Conservation (phyloP, 30 jellyfish, hydroid and myxozoan genomes). For the Hydra vulgaris region DNA sequence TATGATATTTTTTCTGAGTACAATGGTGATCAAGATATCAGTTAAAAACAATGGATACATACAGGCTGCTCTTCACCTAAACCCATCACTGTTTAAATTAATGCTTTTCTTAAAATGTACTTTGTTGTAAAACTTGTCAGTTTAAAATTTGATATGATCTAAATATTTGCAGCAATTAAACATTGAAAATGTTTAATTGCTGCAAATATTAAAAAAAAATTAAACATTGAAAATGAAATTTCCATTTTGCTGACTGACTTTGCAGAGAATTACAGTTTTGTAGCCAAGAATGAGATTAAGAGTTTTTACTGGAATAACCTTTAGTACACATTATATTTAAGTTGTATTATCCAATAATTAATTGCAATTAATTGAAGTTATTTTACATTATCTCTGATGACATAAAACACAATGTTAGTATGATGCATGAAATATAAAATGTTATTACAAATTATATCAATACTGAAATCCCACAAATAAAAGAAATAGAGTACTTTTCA, state of each 20-base stretch:
- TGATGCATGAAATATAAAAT: neutral
- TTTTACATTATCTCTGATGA: neutral
- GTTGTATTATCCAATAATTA: neutral
- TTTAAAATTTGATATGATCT: too few species aligned
- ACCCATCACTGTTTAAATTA: too few species aligned
- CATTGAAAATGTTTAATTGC: too few species aligned
- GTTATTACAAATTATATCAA: neutral
- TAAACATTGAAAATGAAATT: too few species aligned
- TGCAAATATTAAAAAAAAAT: too few species aligned
- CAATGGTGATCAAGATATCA: neutral
- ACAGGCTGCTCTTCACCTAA: too few species aligned
- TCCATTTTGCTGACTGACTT: too few species aligned
- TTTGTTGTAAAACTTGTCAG: too few species aligned
- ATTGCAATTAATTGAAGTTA: neutral
- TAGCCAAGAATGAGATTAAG: neutral
- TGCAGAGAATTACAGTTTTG: too few species aligned
- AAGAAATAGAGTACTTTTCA: neutral
- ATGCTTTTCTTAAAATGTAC: too few species aligned
- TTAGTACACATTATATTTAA: neutral
- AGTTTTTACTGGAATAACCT: neutral
- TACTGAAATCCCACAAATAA: neutral
- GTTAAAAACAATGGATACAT: too few species aligned
- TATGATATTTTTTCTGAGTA: neutral
- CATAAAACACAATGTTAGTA: neutral
- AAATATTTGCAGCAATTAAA: too few species aligned